Percentiles rank a stretch among this genome's conserved stretches.
These are phyloP conservation scores for Thunnus maccoyii DNA, from an alignment of 2,113 vertebrate species.

Conservation along the genomic window DNA sequence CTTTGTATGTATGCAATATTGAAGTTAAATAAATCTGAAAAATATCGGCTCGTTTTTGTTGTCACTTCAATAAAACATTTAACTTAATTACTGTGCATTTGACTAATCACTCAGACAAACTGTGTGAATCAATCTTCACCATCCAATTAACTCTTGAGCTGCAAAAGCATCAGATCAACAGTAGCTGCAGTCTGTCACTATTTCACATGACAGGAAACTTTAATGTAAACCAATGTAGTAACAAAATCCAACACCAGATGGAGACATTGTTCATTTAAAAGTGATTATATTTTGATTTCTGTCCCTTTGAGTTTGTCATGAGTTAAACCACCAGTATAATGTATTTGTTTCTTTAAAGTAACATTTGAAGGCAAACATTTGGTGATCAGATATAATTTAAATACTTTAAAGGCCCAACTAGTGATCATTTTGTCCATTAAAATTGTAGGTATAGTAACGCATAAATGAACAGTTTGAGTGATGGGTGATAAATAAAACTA, in stretches of 20 bases:
- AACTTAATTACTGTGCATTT: not conserved
- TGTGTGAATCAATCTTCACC: not conserved
- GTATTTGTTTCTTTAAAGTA: not conserved
- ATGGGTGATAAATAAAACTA: no score
- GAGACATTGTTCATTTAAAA: slow-evolving; percentile 40
- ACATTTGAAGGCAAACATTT: not conserved
- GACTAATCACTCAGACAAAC: no score
- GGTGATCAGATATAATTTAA: not conserved
- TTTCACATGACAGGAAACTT: not conserved
- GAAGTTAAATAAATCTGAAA: slow-evolving; percentile 96
- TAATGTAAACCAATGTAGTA: slow-evolving; percentile 16
- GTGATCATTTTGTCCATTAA: no score
- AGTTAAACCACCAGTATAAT: not conserved
- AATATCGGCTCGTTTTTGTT: slow-evolving; percentile 40
- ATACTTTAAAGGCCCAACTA: no score
- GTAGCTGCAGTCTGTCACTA: slow-evolving; percentile 48
- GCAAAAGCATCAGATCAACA: slow-evolving; percentile 40
- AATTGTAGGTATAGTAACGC: no score
- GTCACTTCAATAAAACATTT: slow-evolving; percentile 15
- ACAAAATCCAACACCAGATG: slow-evolving; percentile 57
- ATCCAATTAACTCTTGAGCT: not conserved
- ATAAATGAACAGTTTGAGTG: no score
- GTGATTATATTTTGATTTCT: no score
- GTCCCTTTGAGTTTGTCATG: not conserved
- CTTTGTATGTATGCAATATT: slow-evolving; percentile 99